phyloP scores from a whole-genome alignment of 2,797 vertebrate genomes.

The Poeciliopsis paucimaculata region DNA sequence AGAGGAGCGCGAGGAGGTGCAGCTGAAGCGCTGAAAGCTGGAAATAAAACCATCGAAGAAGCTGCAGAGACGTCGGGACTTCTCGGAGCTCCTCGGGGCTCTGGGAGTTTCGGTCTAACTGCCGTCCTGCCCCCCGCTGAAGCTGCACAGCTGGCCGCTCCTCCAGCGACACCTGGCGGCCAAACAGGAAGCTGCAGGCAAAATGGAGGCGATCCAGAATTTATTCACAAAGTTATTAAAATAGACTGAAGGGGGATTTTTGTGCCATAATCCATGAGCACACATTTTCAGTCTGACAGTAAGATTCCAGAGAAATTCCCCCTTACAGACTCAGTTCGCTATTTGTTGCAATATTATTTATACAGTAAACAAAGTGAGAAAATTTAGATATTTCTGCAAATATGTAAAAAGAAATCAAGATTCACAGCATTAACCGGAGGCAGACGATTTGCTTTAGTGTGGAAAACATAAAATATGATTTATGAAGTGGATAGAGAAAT shows the following conservation, averaged over 20 bases:
- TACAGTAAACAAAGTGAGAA: background rate
- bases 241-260: no score
- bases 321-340: no score
- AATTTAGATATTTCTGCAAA: background rate
- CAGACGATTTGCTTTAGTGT: no score
- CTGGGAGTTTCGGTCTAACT: background rate
- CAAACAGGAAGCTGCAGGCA: background rate
- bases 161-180: slow-evolving; percentile 13
- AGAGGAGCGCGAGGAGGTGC: slow-evolving; percentile 13
- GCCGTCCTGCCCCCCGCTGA: slow-evolving; percentile 9
- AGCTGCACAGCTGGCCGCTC: slow-evolving; percentile 16
- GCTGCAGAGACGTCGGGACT: background rate
- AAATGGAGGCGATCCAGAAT: background rate
- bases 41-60: background rate
- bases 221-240: no score
- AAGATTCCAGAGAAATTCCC: no score
- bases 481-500: no score
- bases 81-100: background rate
- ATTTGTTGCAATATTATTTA: no score
- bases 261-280: no score
- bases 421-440: background rate
- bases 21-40: slow-evolving; percentile 10
- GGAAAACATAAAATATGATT: no score
- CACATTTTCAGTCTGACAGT: background rate
- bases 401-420: background rate